Conservation (phyloP, 2,113 vertebrate species). For the Puntigrus tetrazona region DNA sequence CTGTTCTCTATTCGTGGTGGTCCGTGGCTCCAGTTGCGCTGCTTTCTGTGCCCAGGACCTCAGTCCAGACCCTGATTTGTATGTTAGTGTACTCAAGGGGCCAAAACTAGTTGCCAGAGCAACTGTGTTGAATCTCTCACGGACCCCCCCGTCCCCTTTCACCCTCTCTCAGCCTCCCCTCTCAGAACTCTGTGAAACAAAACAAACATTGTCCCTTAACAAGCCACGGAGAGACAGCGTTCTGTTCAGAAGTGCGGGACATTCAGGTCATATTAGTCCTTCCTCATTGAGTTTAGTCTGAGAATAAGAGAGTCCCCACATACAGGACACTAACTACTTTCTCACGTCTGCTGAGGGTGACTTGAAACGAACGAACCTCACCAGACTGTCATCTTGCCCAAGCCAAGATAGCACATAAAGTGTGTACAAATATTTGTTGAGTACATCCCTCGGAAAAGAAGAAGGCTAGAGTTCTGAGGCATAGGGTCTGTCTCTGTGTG, state of each 20-base stretch:
- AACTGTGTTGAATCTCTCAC: slow-evolving; percentile 53
- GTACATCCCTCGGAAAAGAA: not conserved
- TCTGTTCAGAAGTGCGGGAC: slow-evolving; percentile 61
- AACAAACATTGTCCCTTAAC: slow-evolving; percentile 74
- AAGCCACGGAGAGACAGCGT: slow-evolving; percentile 48
- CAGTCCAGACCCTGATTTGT: slow-evolving; percentile 50
- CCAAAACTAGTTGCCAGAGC: slow-evolving; percentile 66
- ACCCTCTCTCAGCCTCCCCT: slow-evolving; percentile 59
- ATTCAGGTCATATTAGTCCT: slow-evolving; percentile 74
- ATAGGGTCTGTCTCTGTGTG: not conserved
- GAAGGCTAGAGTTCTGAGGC: not conserved
- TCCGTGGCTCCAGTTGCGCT: slow-evolving; percentile 31
- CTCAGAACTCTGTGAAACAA: slow-evolving; percentile 75
- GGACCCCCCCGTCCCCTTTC: slow-evolving; percentile 51
- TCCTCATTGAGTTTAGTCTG: slow-evolving; percentile 62
- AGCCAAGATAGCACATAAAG: not conserved
- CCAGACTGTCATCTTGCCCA: not conserved
- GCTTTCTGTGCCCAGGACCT: slow-evolving; percentile 40
- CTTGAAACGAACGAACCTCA: not conserved
- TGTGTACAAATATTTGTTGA: not conserved
- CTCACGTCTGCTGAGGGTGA: slow-evolving; percentile 20
- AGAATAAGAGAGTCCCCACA: slow-evolving; percentile 42
- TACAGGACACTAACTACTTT: slow-evolving; percentile 33
- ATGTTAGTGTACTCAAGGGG: slow-evolving; percentile 62
- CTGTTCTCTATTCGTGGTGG: slow-evolving; percentile 41